These are phyloP conservation scores for Pelusios castaneus DNA, from an alignment of 2,113 vertebrate species.

Conservation along the genomic window DNA sequence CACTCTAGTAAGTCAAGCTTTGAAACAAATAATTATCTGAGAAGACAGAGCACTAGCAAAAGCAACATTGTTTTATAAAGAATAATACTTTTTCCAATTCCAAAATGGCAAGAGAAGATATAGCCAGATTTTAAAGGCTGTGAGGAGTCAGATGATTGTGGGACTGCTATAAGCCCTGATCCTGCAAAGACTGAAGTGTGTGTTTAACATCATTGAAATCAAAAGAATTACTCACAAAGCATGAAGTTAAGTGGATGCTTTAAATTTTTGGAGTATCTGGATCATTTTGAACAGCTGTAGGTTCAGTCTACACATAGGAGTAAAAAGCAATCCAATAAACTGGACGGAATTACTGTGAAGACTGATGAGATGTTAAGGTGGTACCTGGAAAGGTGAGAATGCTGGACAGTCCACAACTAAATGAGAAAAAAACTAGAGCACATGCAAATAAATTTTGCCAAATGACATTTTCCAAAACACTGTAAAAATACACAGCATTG, in stretches of 20 bases:
- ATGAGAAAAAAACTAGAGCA: neutral
- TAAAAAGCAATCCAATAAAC: neutral
- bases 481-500: neutral
- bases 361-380: neutral
- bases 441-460: neutral
- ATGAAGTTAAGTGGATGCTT: neutral
- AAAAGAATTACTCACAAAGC: neutral
- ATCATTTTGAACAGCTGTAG: neutral
- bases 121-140: neutral
- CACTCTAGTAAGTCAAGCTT: too few species aligned
- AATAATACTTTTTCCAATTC: neutral
- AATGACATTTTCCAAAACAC: neutral
- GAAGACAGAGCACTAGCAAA: neutral
- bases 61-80: neutral
- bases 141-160: neutral
- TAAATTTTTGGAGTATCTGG: neutral
- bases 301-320: neutral
- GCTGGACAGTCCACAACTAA: neutral
- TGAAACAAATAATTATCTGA: too few species aligned
- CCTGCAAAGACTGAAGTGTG: neutral
- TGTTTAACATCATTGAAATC: neutral
- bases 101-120: neutral
- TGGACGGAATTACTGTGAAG: neutral
- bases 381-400: neutral
- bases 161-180: neutral